These are phyloP conservation scores for Mormyrus iriodes DNA, from an alignment of 2,113 vertebrate genomes.

Conservation along the genomic window DNA sequence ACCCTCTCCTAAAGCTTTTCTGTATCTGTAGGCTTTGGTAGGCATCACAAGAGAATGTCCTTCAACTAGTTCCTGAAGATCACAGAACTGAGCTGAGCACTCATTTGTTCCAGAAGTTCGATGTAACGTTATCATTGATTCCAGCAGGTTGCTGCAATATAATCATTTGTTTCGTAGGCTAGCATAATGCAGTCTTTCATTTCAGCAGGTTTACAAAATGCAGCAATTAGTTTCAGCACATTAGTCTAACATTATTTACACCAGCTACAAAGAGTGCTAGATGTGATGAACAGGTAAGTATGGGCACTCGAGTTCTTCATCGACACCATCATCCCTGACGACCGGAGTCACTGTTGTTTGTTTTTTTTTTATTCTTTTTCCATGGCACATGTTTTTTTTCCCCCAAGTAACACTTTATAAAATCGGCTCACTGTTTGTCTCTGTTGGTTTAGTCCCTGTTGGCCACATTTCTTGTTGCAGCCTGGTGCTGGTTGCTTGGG, in stretches of 20 bases:
- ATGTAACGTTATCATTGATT: not conserved
- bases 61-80: not conserved
- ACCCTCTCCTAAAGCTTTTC: not conserved
- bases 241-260: not conserved
- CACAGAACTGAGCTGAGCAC: no score
- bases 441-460: not conserved
- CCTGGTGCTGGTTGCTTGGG: not conserved
- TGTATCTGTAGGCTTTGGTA: not conserved
- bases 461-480: not conserved
- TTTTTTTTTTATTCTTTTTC: not conserved
- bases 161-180: not conserved
- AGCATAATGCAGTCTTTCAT: not conserved
- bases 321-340: not conserved
- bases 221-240: not conserved
- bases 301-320: not conserved
- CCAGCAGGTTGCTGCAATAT: not conserved
- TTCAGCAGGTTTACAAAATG: not conserved
- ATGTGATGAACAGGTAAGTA: constrained; percentile 10
- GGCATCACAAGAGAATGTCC: not conserved
- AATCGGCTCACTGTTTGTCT: not conserved
- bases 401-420: not conserved
- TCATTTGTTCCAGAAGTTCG: not conserved
- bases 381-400: no score
- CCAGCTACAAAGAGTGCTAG: not conserved
- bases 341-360: not conserved